A percentile compares a stretch with the other conserved stretches of the same genome.
Evolutionary conservation across 2,113 vertebrate genomes (phyloP).

Genomic region (Limanda limanda): DNA sequence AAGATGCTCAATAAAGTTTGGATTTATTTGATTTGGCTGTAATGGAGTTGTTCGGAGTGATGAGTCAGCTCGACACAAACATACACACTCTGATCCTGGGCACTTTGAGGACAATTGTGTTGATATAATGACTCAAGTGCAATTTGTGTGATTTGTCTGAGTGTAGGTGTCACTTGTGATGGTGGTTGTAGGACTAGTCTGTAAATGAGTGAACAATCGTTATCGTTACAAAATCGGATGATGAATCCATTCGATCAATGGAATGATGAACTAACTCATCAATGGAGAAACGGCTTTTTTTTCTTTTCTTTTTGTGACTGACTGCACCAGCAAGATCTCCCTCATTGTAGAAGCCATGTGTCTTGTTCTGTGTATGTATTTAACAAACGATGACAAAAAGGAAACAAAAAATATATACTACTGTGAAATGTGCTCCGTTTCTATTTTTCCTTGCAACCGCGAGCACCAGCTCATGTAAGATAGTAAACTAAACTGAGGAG

Average conservation of each 20-base stretch:
- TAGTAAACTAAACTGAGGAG: slow-evolving; percentile 46
- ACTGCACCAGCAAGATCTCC: slow-evolving; percentile 69
- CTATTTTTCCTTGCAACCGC: slow-evolving; percentile 62
- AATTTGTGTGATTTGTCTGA: too few species aligned
- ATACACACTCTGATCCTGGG: not conserved
- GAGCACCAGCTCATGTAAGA: slow-evolving; percentile 53
- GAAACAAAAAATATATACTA: slow-evolving; percentile 74
- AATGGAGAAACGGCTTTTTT: slow-evolving; percentile 46
- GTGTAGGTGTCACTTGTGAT: too few species aligned
- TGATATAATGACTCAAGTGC: slow-evolving; percentile 1
- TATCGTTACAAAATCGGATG: too few species aligned
- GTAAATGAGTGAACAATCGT: too few species aligned
- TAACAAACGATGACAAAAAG: slow-evolving; percentile 74
- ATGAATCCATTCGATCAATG: slow-evolving; percentile 53
- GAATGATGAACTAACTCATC: slow-evolving; percentile 35
- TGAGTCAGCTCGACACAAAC: slow-evolving; percentile 10
- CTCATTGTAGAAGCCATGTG: slow-evolving; percentile 73
- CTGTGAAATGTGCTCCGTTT: slow-evolving; percentile 81
- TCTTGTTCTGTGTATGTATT: slow-evolving; percentile 78
- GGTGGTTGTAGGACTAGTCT: too few species aligned
- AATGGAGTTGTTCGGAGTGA: slow-evolving; percentile 17
- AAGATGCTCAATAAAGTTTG: slow-evolving; percentile 26
- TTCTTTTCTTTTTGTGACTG: slow-evolving; percentile 44
- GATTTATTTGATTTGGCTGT: slow-evolving; percentile 16
- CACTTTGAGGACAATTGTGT: slow-evolving; percentile 19